Evolutionary conservation across 2,113 vertebrate species (phyloP).

Genomic region (Chascanopsetta lugubris): DNA sequence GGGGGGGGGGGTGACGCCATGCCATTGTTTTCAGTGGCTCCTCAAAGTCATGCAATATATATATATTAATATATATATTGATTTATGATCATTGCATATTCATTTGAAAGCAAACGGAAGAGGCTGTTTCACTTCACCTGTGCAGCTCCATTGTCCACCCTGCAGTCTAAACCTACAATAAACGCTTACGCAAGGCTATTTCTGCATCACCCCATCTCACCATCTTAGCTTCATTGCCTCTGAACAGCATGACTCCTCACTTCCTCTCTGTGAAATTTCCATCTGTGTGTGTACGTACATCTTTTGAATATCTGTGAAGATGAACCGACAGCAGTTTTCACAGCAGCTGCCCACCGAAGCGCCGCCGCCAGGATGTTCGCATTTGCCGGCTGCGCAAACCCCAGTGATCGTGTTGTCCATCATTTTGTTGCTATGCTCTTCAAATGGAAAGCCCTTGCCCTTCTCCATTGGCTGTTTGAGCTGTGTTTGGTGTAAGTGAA

Average conservation of each 20-base stretch:
- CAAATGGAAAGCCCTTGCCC: slow-evolving; percentile 35
- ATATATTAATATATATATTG: not conserved
- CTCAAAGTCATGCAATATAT: not conserved
- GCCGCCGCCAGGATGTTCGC: slow-evolving; percentile 40
- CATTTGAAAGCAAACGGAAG: not conserved
- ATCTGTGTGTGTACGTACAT: slow-evolving; percentile 19
- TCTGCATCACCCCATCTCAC: slow-evolving; percentile 8
- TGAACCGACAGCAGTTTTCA: slow-evolving; percentile 43
- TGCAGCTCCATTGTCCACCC: slow-evolving; percentile 23
- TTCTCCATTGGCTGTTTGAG: slow-evolving; percentile 56
- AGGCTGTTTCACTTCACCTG: not conserved
- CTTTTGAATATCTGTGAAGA: slow-evolving; percentile 34
- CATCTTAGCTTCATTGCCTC: slow-evolving; percentile 29
- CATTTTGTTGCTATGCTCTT: slow-evolving; percentile 46
- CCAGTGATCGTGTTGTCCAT: slow-evolving; percentile 58
- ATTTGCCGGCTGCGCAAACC: slow-evolving; percentile 35
- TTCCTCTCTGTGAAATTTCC: slow-evolving; percentile 24
- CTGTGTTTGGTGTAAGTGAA: slow-evolving; percentile 62
- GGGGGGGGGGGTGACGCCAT: not conserved
- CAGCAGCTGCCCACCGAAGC: slow-evolving; percentile 27
- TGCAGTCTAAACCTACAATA: not conserved
- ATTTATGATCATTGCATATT: not conserved
- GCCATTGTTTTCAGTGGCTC: not conserved
- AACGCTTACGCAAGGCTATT: slow-evolving; percentile 8
- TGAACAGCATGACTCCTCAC: slow-evolving; percentile 22